Evolutionary conservation across 2,113 vertebrate genomes (phyloP), one percentile per base, ranked within the genome.

Genomic region (Rhagologus leucostigma): DNA sequence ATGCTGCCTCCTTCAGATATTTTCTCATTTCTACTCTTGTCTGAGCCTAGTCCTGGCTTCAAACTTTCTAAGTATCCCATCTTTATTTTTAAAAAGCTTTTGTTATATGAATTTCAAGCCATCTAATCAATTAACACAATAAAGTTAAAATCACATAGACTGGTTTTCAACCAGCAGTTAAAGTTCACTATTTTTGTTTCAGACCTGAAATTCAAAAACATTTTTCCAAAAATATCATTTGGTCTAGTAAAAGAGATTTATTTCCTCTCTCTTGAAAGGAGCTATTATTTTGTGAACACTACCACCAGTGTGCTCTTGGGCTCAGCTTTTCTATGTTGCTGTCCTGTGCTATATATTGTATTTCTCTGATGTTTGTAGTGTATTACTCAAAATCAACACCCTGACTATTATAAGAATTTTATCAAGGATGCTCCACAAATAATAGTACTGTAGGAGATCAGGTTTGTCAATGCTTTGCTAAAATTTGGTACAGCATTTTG

Each of bases 261-360:
- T 87, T 93, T 79, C 33, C 55, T 90, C 78, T 69, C 80, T 56
- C 70, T 59, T 93, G 69, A 96, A 95, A 95, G 50, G 57, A 96
- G 59, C 67, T 65, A 35, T 89, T 89, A 23, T 85, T 88, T 50
- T 89, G 50, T 65, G 55, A 96, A 93, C 49, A 44, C n/a, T 89
- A n/a, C 44, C 13, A 78, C 12, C 73, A 87, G 17, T 69, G 65
- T 87, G 39, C 64, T 86, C 73, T 56, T 29, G 26, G 52, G 74
- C 33, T 2, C 35, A 49, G 55, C 29, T 84, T 67, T 85, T 82
- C 10, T 56, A 5, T 33, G 27, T 27, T 81, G 44, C 44, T 64
- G 27, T 76, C 46, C 59, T 85, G 24, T n/a, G 46, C 33, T 39
- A 9, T n/a, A 20, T 49, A 65, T 69, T 75, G 27, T 89, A 67